Percentiles rank a stretch among this genome's conserved stretches.
These are phyloP conservation scores for Myotis yumanensis DNA, from an alignment of 2,113 vertebrate genomes.

Conservation along the genomic window DNA sequence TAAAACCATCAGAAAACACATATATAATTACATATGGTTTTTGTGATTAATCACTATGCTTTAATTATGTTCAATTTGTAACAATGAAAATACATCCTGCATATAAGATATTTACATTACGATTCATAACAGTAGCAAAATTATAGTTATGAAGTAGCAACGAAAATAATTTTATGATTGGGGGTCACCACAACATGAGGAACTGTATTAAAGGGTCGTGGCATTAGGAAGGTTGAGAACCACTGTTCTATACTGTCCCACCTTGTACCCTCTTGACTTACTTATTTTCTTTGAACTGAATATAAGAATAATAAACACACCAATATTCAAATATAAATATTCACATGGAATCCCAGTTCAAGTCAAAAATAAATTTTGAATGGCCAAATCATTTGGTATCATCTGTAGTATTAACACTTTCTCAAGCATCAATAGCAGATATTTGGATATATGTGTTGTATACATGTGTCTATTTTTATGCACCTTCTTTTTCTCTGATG, in stretches of 20 bases:
- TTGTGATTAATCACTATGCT: no score
- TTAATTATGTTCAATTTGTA: no score
- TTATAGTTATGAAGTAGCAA: no score
- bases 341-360: not conserved
- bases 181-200: no score
- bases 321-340: conserved; percentile 19
- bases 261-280: not conserved
- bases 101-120: no score
- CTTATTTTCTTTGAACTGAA: not conserved
- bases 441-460: conserved; percentile 10
- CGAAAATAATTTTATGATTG: no score
- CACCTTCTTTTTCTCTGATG: conserved; percentile 14
- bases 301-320: conserved; percentile 1
- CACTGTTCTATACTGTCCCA: not conserved
- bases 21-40: no score
- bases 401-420: not conserved
- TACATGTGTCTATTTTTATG: conserved; percentile 52
- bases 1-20: no score
- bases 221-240: no score
- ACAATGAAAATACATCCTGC: no score
- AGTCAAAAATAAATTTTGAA: not conserved
- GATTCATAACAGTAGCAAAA: no score
- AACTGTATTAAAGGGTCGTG: no score
- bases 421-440: not conserved
- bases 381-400: not conserved